A percentile compares a stretch with the other conserved stretches of the same genome.
Evolutionary conservation across 2,113 vertebrate species (phyloP).

Genomic region (Tachysurus vachellii): DNA sequence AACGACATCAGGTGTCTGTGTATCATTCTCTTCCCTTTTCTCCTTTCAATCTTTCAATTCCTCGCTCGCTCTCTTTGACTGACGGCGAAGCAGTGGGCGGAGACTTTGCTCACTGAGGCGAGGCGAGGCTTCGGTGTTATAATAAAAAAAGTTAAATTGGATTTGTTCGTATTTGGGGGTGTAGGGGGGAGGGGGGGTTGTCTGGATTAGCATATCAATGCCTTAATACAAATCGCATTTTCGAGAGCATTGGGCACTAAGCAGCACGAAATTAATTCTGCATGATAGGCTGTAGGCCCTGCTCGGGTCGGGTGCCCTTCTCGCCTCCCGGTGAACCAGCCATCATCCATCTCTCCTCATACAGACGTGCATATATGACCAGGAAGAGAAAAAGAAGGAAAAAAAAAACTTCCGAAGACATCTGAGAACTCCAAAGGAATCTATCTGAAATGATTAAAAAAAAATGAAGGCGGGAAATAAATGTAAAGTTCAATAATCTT

Average conservation of each 20-base stretch:
- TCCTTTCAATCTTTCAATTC: slow-evolving; percentile 21
- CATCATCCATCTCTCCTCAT: slow-evolving; percentile 15
- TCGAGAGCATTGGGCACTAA: slow-evolving; percentile 79
- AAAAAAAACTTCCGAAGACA: slow-evolving; percentile 19
- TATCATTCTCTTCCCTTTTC: neutral
- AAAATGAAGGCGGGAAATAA: neutral
- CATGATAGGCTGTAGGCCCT: slow-evolving; percentile 72
- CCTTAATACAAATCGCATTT: slow-evolving; percentile 80
- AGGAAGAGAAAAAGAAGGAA: neutral
- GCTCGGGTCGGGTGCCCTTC: slow-evolving; percentile 52
- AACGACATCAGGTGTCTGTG: neutral
- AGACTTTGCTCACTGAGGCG: slow-evolving; percentile 68
- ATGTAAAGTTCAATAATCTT: slow-evolving; percentile 16
- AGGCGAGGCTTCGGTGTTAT: slow-evolving; percentile 69
- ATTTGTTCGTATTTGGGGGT: slow-evolving; percentile 77
- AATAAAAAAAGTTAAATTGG: slow-evolving; percentile 82
- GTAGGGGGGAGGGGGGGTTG: slow-evolving; percentile 73
- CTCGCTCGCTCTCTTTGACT: slow-evolving; percentile 61
- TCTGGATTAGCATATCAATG: slow-evolving; percentile 83
- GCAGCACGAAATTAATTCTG: slow-evolving; percentile 79
- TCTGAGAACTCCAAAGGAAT: slow-evolving; percentile 29
- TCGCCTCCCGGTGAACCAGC: slow-evolving; percentile 4
- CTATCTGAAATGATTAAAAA: slow-evolving; percentile 34
- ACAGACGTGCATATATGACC: slow-evolving; percentile 8
- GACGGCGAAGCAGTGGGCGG: slow-evolving; percentile 65